phyloP scores from a whole-genome alignment of 2,888 invertebrate genomes.

The Hoplodrina ambigua region DNA sequence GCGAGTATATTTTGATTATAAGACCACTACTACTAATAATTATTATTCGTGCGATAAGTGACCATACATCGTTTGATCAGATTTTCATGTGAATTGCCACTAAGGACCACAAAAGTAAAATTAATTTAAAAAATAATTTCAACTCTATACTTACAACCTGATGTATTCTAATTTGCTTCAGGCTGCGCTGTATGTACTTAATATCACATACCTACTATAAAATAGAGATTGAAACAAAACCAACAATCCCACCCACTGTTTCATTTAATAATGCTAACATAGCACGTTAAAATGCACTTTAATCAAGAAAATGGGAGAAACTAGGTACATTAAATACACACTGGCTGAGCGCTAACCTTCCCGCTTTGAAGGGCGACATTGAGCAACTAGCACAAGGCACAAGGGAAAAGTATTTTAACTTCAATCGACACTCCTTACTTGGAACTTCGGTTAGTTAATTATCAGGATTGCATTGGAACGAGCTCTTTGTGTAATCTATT shows the following conservation, averaged over 20 bases:
- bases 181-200: not conserved
- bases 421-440: slow-evolving; percentile 22
- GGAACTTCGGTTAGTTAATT: slow-evolving; percentile 12
- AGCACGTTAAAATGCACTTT: slow-evolving; percentile 23
- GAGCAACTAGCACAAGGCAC: slow-evolving; percentile 47
- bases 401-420: slow-evolving; percentile 37
- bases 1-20: too few relatives aligned
- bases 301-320: slow-evolving; percentile 34
- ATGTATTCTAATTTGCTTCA: not conserved
- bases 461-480: not conserved
- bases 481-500: not conserved
- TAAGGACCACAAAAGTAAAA: not conserved
- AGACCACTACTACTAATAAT: too few relatives aligned
- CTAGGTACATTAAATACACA: slow-evolving; percentile 15
- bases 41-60: too few relatives aligned
- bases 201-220: not conserved
- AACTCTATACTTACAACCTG: not conserved
- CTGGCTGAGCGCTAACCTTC: slow-evolving; percentile 26
- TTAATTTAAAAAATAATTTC: too few relatives aligned
- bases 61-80: too few relatives aligned
- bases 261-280: slow-evolving; percentile 5
- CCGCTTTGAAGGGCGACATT: slow-evolving; percentile 47
- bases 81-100: not conserved
- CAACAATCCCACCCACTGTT: not conserved
- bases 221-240: not conserved